A percentile compares a stretch with the other conserved stretches of the same genome.
phyloP scores from a whole-genome alignment of 2,113 vertebrate species.

The Corapipo altera region DNA sequence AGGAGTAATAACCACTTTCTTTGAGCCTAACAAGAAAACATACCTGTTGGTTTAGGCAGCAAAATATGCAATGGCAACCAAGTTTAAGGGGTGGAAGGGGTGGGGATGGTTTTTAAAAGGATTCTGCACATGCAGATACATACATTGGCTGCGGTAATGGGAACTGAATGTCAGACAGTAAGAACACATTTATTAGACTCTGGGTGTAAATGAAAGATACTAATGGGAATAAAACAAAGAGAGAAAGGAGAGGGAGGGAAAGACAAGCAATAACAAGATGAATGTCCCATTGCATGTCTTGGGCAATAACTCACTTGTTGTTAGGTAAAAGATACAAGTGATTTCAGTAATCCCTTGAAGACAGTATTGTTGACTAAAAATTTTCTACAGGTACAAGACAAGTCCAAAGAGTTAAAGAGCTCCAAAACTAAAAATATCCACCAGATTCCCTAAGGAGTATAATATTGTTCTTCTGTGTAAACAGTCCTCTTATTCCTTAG shows the following conservation, averaged over 20 bases:
- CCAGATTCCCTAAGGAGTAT: constrained; percentile 5
- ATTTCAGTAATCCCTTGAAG: not conserved
- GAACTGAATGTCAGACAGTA: not conserved
- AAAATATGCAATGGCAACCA: not conserved
- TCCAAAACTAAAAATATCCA: constrained; percentile 27
- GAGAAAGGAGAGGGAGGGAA: not conserved
- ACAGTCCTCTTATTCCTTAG: constrained; percentile 19
- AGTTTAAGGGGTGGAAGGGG: too few relatives aligned
- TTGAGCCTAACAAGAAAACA: not conserved
- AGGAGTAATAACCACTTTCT: not conserved
- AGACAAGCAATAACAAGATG: not conserved
- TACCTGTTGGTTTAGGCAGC: not conserved
- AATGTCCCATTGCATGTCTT: not conserved
- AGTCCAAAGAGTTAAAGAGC: constrained; percentile 11
- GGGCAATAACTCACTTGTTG: not conserved
- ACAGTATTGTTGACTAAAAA: not conserved
- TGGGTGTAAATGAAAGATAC: not conserved
- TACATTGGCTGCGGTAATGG: not conserved
- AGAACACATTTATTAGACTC: not conserved
- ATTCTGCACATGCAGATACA: rapidly evolving
- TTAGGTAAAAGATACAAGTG: not conserved
- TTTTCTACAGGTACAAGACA: not conserved
- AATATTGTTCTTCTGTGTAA: constrained; percentile 28
- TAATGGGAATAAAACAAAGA: not conserved
- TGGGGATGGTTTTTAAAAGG: not conserved